Base-by-base conservation (phyloP, 1,140 invertebrate genomes). In the Theocolax elegans region DNA sequence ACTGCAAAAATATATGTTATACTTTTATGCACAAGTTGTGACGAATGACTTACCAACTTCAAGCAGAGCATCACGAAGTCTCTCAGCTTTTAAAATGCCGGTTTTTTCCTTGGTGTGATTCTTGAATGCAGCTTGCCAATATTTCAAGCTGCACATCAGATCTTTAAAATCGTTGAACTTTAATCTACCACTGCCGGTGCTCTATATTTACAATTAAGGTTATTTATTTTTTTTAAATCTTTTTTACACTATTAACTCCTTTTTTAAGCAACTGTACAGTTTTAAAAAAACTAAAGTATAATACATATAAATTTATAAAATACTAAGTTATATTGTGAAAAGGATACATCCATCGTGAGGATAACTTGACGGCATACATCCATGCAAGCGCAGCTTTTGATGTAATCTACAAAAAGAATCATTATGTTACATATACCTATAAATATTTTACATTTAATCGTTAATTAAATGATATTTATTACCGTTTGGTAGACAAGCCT, bases 321-420 rank as follows among this genome's bases (percentile, higher is more conserved):
- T n/a, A n/a, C n/a, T n/a, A n/a, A n/a, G n/a, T n/a, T n/a, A n/a
- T n/a, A n/a, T n/a, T n/a, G n/a, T n/a, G n/a, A 48, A 67, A 64
- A 72, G 64, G 59, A 90, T 92, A 94, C 93, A 87, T 96, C 95
- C 85, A 97, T 90, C 10, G 95, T 91, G 0, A 96, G 87, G 1
- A 97, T 92, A 13, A 97, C 93, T 87, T 97, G 95, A 70, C 94
- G 87, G 80, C 95, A 97, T 13, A 96, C 95, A 85, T 97, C 95
- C 72, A 97, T 90, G 42, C 93, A 95, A 0, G 95, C 95, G 83
- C 95, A 97, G 71, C 95, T 96, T 81, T 96, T 97, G 56, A 97
- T 96, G 76, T 97, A 97, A 87, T 97, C 91, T 92, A 77, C 38
- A 86, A 85, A 65, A 72, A 76, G 12, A 54, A 19, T 25, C 59